Evolutionary conservation across 2,113 vertebrate species (phyloP).

Genomic region (Serinus canaria): DNA sequence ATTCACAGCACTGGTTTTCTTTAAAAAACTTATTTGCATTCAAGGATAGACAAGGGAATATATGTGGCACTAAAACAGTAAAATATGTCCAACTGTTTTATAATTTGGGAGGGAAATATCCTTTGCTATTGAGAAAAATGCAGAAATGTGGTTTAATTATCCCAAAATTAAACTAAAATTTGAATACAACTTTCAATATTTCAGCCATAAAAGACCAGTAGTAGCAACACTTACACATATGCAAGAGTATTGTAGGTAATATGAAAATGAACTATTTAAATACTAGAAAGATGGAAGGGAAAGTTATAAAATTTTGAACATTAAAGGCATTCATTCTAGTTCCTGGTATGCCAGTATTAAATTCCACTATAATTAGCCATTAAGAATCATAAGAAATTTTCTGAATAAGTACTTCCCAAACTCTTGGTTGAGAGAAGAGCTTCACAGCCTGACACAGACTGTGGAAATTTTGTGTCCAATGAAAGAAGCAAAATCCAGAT

Average conservation of each 20-base stretch:
- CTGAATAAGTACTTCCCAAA: background rate
- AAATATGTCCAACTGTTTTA: background rate
- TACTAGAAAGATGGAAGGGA: background rate
- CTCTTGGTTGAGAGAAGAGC: background rate
- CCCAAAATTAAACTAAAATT: background rate
- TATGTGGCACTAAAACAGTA: background rate
- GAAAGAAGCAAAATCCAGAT: background rate
- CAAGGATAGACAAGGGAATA: background rate
- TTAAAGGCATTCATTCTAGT: background rate
- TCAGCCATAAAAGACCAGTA: background rate
- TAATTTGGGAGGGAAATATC: conserved; percentile 12
- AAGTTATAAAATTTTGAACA: background rate
- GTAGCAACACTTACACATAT: background rate
- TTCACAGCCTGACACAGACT: background rate
- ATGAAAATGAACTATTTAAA: background rate
- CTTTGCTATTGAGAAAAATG: background rate
- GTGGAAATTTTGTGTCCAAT: background rate
- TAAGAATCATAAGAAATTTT: background rate
- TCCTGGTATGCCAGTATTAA: background rate
- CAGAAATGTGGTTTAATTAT: background rate
- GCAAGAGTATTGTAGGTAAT: background rate
- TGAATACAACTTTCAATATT: background rate
- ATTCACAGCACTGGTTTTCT: background rate
- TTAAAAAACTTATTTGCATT: background rate
- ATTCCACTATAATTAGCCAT: background rate